Percentiles rank a stretch among this genome's conserved stretches.
These are phyloP conservation scores for Amazona finschi DNA, from an alignment of 2,797 vertebrate genomes.

Conservation along the genomic window DNA sequence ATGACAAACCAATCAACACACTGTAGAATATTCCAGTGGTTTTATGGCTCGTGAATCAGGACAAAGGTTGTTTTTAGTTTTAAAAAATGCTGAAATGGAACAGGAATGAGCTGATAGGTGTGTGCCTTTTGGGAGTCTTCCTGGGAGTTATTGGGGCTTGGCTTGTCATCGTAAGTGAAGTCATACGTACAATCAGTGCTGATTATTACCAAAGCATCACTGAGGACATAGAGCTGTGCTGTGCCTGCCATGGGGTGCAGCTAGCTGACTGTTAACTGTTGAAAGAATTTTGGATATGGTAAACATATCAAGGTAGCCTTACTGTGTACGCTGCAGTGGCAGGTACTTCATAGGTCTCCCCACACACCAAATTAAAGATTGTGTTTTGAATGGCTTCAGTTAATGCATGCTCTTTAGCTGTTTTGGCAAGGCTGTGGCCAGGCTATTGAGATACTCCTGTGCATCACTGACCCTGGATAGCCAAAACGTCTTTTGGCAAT, in stretches of 20 bases:
- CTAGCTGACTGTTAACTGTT: neutral
- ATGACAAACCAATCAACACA: neutral
- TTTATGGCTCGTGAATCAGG: neutral
- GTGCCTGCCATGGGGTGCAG: neutral
- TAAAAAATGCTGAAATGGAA: neutral
- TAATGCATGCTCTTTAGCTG: neutral
- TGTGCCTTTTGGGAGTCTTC: neutral
- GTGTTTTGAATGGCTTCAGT: neutral
- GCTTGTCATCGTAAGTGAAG: neutral
- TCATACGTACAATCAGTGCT: fast-evolving
- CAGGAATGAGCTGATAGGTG: neutral
- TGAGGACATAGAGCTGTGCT: neutral
- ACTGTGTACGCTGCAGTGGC: fast-evolving
- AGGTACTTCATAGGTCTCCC: neutral
- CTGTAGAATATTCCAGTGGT: neutral
- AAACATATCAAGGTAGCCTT: neutral
- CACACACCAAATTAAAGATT: neutral
- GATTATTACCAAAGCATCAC: fast-evolving
- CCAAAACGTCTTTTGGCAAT: neutral
- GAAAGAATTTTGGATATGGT: neutral
- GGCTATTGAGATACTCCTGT: neutral
- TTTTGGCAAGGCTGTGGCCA: neutral
- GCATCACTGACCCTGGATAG: neutral
- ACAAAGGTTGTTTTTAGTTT: constrained; percentile 15
- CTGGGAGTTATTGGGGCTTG: neutral